Conservation (phyloP, 2,113 vertebrate species). For the Scortum barcoo region DNA sequence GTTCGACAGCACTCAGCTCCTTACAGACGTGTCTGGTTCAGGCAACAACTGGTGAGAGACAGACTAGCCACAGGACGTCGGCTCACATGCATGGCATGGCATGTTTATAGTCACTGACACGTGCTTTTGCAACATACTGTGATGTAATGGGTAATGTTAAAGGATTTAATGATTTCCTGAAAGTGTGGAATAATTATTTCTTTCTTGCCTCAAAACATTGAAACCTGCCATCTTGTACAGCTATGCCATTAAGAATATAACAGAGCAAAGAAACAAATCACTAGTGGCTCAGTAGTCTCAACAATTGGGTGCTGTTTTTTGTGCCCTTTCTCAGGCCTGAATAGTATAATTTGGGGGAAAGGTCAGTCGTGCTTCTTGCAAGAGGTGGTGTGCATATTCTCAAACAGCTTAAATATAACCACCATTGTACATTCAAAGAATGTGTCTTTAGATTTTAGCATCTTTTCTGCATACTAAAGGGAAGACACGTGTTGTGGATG, state of each 20-base stretch:
- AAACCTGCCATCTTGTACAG: not conserved
- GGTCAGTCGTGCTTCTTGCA: conserved; percentile 2
- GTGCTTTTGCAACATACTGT: not conserved
- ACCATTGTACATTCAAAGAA: not conserved
- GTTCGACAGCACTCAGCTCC: conserved; percentile 94
- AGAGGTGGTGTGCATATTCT: conserved; percentile 6
- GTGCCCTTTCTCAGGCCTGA: not conserved
- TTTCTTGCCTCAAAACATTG: not conserved
- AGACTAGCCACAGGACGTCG: not conserved
- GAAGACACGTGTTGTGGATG: not conserved
- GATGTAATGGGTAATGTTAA: not conserved
- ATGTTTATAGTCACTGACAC: conserved; percentile 3
- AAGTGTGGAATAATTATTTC: not conserved
- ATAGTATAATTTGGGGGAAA: conserved; percentile 13
- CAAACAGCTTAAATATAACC: not conserved
- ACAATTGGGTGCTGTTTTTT: not conserved
- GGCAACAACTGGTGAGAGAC: conserved; percentile 97
- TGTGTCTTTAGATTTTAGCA: too few species aligned
- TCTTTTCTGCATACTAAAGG: not conserved
- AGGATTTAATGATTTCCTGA: not conserved
- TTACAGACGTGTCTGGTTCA: conserved; percentile 97
- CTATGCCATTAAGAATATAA: not conserved
- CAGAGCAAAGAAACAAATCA: not conserved
- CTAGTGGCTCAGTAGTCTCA: not conserved
- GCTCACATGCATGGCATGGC: not conserved